A percentile compares a stretch with the other conserved stretches of the same genome.
phyloP scores from a whole-genome alignment of 2,888 invertebrate genomes.

The Drosophila neutralis region DNA sequence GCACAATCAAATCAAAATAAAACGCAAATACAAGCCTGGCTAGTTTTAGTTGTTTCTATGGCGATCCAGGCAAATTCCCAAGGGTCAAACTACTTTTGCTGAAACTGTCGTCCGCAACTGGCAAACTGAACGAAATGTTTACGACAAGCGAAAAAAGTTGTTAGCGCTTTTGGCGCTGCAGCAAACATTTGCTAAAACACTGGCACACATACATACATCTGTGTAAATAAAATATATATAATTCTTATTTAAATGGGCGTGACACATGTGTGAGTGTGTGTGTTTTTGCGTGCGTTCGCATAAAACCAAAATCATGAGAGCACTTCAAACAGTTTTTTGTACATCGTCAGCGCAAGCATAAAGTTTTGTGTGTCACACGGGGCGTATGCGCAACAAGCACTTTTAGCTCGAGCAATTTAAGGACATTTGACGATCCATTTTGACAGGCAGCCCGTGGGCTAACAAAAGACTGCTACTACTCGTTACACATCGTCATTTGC shows the following conservation, averaged over 20 bases:
- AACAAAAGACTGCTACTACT: slow-evolving; percentile 44
- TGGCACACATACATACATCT: not conserved
- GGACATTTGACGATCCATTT: slow-evolving; percentile 39
- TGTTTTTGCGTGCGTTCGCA: slow-evolving; percentile 31
- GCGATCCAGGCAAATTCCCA: slow-evolving; percentile 49
- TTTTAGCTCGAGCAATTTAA: slow-evolving; percentile 49
- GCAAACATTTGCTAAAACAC: slow-evolving; percentile 26
- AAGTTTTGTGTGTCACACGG: slow-evolving; percentile 69
- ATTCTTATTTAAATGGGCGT: slow-evolving; percentile 47
- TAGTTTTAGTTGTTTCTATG: slow-evolving; percentile 24
- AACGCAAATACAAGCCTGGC: slow-evolving; percentile 12
- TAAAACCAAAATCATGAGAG: slow-evolving; percentile 55
- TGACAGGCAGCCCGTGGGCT: slow-evolving; percentile 44
- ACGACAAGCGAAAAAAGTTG: slow-evolving; percentile 56
- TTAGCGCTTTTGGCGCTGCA: slow-evolving; percentile 40
- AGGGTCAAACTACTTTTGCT: slow-evolving; percentile 63
- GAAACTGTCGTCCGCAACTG: slow-evolving; percentile 43
- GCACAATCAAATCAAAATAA: slow-evolving; percentile 24
- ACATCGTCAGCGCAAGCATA: slow-evolving; percentile 30
- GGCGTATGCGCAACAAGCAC: slow-evolving; percentile 71
- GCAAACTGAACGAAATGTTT: slow-evolving; percentile 62
- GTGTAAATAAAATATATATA: slow-evolving; percentile 15
- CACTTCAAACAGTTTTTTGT: slow-evolving; percentile 47
- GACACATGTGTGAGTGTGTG: slow-evolving; percentile 9
- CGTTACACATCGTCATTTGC: slow-evolving; percentile 52